phyloP scores from a whole-genome alignment of 2,888 invertebrate genomes.

The Tenthredo scrophulariae region DNA sequence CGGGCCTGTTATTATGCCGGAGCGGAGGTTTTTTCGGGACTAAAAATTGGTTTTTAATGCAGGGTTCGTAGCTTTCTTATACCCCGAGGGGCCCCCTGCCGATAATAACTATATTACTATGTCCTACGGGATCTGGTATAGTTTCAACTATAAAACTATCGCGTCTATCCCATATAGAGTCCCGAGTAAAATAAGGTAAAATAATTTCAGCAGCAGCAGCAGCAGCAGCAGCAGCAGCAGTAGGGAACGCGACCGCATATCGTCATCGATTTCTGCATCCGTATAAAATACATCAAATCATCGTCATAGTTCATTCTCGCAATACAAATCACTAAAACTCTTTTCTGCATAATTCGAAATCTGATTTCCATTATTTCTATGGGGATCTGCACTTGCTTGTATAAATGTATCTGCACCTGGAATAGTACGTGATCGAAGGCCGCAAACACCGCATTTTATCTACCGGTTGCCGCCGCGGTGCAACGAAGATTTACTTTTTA shows the following conservation, averaged over 20 bases:
- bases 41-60: slow-evolving; percentile 78
- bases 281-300: not conserved
- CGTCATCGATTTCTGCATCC: not conserved
- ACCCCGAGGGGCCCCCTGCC: slow-evolving; percentile 68
- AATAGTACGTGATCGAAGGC: slow-evolving; percentile 3
- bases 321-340: not conserved
- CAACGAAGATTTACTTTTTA: slow-evolving; percentile 32
- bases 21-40: slow-evolving; percentile 75
- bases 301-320: not conserved
- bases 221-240: not conserved
- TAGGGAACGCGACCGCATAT: not conserved
- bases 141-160: slow-evolving; percentile 35
- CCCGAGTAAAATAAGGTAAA: not conserved
- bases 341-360: not conserved
- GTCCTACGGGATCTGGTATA: slow-evolving; percentile 64
- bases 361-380: not conserved
- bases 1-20: slow-evolving; percentile 76
- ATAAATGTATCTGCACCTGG: not conserved
- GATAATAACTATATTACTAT: slow-evolving; percentile 77
- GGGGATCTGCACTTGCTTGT: not conserved
- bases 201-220: not conserved
- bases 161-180: not conserved
- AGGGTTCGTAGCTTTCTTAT: slow-evolving; percentile 75
- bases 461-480: not conserved
- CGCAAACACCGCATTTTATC: slow-evolving; percentile 28